These are phyloP conservation scores for Allobates femoralis DNA, from an alignment of 2,797 vertebrate genomes.

Conservation along the genomic window DNA sequence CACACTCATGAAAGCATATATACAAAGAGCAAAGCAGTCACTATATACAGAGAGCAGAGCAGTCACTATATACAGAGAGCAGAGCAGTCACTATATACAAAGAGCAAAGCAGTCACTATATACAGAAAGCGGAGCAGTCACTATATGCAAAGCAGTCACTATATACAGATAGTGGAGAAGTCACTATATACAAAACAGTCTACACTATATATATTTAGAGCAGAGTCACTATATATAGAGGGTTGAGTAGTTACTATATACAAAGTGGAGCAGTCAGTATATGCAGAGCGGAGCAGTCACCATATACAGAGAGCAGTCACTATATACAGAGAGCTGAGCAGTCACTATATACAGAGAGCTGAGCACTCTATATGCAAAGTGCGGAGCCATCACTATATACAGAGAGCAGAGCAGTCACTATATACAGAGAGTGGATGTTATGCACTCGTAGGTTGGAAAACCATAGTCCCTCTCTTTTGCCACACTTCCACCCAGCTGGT, in stretches of 20 bases:
- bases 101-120: not conserved
- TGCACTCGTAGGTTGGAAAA: no score
- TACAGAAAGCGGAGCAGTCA: not conserved
- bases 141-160: not conserved
- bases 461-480: no score
- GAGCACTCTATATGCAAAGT: not conserved
- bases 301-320: not conserved
- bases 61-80: no score
- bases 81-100: no score
- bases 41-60: no score
- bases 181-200: not conserved
- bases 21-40: no score
- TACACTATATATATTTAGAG: not conserved
- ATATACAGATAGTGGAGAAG: not conserved
- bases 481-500: no score
- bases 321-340: not conserved
- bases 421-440: not conserved
- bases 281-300: not conserved
- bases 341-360: not conserved
- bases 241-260: not conserved
- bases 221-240: not conserved
- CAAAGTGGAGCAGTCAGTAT: not conserved
- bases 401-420: not conserved
- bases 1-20: no score
- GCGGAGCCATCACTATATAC: not conserved